Evolutionary conservation across 2,113 vertebrate genomes (phyloP).

Genomic region (Phainopepla nitens): DNA sequence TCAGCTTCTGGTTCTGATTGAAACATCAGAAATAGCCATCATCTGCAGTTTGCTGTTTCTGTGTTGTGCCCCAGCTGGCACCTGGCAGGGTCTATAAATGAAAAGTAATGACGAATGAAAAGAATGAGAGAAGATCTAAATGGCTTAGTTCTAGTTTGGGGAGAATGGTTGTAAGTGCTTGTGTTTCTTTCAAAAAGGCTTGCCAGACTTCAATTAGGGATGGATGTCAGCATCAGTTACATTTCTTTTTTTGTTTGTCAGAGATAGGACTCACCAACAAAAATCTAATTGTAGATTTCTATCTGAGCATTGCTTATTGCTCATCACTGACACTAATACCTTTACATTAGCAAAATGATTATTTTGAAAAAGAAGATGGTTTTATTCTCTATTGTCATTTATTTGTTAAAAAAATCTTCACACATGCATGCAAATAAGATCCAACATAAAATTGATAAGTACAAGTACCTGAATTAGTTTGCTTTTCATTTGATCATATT

Average conservation of each 20-base stretch:
- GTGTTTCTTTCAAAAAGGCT: background rate
- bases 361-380: background rate
- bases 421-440: background rate
- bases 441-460: background rate
- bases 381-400: background rate
- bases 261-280: background rate
- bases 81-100: background rate
- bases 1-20: background rate
- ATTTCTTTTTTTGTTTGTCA: background rate
- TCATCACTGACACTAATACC: background rate
- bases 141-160: background rate
- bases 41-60: background rate
- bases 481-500: background rate
- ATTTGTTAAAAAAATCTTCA: background rate
- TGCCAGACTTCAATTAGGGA: background rate
- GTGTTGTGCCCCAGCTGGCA: slow-evolving; percentile 10
- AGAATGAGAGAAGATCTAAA: background rate
- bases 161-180: background rate
- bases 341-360: background rate
- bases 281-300: background rate
- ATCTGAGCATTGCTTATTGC: background rate
- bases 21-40: background rate
- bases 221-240: background rate
- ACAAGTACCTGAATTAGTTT: background rate
- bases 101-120: background rate